Base-by-base conservation (phyloP, 2,113 vertebrate genomes). In the Ceyx margarethae region DNA sequence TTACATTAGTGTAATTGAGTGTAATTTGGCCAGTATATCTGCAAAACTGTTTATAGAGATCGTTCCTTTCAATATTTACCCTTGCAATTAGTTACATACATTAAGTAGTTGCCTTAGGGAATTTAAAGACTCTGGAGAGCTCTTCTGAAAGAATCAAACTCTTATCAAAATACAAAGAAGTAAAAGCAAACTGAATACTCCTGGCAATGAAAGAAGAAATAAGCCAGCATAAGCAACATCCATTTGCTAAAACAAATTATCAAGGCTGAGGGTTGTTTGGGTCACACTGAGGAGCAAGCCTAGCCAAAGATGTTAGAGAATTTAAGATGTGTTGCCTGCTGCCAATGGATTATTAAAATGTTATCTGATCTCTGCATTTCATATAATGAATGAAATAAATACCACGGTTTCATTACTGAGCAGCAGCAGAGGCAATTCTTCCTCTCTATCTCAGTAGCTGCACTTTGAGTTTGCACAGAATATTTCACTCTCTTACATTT, bases 21-120 rank as follows among this genome's bases (percentile, higher is more conserved):
- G 72, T 73, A 91, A 92, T 95, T 92, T 95, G 89, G 91, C 77
- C 74, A 90, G 67, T 46, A 45, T 91, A 93, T 94, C 87, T 96
- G 65, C 76, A 75, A 57, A 92, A 89, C 67, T 94, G 65, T 90
- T 95, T 96, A 78, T 57, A 91, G 75, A 91, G 87, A 95, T 90
- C 12, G 69, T 93, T 90, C 80, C 91, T 95, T 87, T 91, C 95
- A 93, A 76, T 95, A 96, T 96, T 96, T 96, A 94, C 89, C 46
- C 79, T 93, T 74, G 77, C 93, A 97, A 96, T 95, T 89, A 97
- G 62, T 79, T 96, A 90, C 75, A 51, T 93, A 87, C 9, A 35
- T 85, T 95, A 94, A 96, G 73, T 78, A 91, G 77, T 84, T 68
- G 87, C 94, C 84, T 50, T 88, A 69, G 85, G 82, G 89, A 88